Evolutionary conservation across 2,888 invertebrate species (phyloP), one percentile per base, ranked within the genome.

Genomic region (Thymelicus lineola): DNA sequence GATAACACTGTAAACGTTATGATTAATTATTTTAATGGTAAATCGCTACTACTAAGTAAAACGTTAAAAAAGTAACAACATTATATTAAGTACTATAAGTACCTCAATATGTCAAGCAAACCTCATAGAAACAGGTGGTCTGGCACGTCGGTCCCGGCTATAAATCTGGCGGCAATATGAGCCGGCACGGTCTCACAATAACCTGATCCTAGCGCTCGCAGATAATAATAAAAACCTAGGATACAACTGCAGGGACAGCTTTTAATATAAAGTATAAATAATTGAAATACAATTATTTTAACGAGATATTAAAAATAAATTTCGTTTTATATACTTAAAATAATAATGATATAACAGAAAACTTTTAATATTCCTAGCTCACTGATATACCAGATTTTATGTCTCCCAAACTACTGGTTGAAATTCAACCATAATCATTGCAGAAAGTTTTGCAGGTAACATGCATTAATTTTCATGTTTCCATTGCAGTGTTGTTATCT

Each of bases 131-230:
- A 35, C 55, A 55, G 28, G 55, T 55, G 55, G 55, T 59, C 42
- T 59, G 35, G 55, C 55, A 28, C 55, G 28, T 35, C 79, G 75
- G 77, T 77, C 72, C 82, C 83, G 79, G 84, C 83, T 85, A 90
- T 91, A 91, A 91, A 91, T 91, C 89, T 87, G 80, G 70, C 74
- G 77, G 88, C 87, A 90, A 90, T 91, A 91, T 91, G 87, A 90
- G 84, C 86, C 83, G 81, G 83, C 84, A 84, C 87, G 83, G 88
- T 87, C 88, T 88, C 88, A 90, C 88, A 89, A 90, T 89, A 90
- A 87, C 88, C 86, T 80, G 81, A 81, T 82, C 84, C 85, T 81
- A 79, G 20, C 12, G 20, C 20, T 53, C 28, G 6, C 28, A 28
- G 55, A 55, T 55, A 55, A 55, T 50, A 15, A 15, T 55, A 55